Evolutionary conservation across 2,113 vertebrate genomes (phyloP), one percentile per base, ranked within the genome.

Genomic region (Cottus gobio): DNA sequence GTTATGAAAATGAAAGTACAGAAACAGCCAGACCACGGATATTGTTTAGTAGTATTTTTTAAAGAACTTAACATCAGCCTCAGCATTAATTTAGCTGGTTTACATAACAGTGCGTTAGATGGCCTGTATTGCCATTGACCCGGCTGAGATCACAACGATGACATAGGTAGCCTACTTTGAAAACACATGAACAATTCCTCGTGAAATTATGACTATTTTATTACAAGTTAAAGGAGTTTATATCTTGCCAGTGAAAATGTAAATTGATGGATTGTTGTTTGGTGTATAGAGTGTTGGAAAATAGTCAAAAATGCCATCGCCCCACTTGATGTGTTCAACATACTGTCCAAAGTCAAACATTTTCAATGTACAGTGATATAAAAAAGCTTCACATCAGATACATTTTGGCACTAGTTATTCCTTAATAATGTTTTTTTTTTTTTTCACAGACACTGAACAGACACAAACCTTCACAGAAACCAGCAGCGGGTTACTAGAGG

Each of bases 381-480:
- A 24, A 54, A 54, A 10, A 52, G 22, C 20, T 3, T 52, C 7
- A 48, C 46, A 48, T 20, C 46, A n/a, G 22, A 52, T 2, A 9
- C 0, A 7, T n/a, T 1, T 52, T n/a, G 50, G 22, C 50, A 50
- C 20, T 50, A n/a, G 24, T 18, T 2, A 16, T 34, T 7, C 0
- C 13, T 50, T 34, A 13, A 13, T 63, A 42, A 67, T 37, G 2
- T 39, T 2, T 4, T 52, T 10, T 58, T 34, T 10, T 39, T 46
- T 56, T 50, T 58, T 42, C 15, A 24, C 71, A 94, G 91, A 76
- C 44, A 88, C 83, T 57, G 88, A 89, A 64, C 88, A 89, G 75
- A 86, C 85, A 28, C 58, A 86, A 39, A 52, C 85, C 28, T 61
- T 81, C 48, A 87, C 87, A 70, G 90, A 90, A 79, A 84, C 71